Evolutionary conservation across 2,113 vertebrate species (phyloP).

Genomic region (Cettia cetti): DNA sequence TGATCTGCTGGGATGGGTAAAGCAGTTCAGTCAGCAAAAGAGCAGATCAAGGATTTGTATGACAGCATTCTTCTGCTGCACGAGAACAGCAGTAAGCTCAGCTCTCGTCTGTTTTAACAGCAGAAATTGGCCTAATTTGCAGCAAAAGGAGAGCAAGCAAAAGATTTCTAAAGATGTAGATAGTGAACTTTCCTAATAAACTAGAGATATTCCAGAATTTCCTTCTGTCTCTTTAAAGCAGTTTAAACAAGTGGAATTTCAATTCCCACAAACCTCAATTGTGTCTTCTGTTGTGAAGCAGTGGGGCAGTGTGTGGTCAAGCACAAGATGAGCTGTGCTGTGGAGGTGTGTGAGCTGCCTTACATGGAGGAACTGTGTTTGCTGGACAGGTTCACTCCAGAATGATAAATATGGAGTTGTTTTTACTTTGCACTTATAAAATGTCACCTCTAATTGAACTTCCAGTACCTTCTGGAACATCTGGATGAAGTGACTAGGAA

Average conservation of each 20-base stretch:
- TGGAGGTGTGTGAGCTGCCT: not conserved
- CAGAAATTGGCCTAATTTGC: not conserved
- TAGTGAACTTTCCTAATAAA: not conserved
- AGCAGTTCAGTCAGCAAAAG: not conserved
- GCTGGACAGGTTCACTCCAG: not conserved
- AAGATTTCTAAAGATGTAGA: not conserved
- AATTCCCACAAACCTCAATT: not conserved
- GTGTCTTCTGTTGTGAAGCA: not conserved
- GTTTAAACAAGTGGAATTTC: not conserved
- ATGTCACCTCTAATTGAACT: not conserved
- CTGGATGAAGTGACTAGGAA: not conserved
- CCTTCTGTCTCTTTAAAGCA: not conserved
- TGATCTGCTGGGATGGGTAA: not conserved
- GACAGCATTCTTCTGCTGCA: not conserved
- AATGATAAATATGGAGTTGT: not conserved
- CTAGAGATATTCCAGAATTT: not conserved
- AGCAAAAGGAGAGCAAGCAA: not conserved
- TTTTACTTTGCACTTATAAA: not conserved
- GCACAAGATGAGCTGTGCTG: not conserved
- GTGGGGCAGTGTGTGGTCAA: not conserved
- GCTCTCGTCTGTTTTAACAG: not conserved
- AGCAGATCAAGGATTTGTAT: accelerated
- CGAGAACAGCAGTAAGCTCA: not conserved
- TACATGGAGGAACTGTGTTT: not conserved
- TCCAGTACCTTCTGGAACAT: not conserved